These are phyloP conservation scores for Argopecten irradians DNA, from an alignment of 1,140 invertebrate genomes.

Conservation along the genomic window DNA sequence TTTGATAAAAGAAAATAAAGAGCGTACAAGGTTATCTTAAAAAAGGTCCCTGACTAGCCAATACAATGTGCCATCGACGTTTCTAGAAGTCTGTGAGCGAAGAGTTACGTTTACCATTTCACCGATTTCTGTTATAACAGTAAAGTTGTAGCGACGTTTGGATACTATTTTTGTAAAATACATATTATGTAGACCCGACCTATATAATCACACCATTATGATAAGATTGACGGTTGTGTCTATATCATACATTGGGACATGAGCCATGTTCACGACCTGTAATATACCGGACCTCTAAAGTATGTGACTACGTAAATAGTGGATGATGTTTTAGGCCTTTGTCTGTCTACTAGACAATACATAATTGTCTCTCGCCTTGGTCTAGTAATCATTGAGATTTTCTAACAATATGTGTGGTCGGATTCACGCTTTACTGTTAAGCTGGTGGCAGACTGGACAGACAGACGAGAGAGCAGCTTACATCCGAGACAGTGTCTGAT, in stretches of 20 bases:
- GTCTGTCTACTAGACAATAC: not conserved
- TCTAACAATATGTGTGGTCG: not conserved
- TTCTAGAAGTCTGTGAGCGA: no score
- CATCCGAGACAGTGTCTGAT: not conserved
- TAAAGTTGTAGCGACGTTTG: no score
- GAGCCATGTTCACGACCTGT: not conserved
- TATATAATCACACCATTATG: not conserved
- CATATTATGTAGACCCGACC: not conserved
- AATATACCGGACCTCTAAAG: not conserved
- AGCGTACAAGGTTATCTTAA: no score
- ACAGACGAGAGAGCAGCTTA: not conserved
- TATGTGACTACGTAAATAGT: not conserved
- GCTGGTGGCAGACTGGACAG: not conserved
- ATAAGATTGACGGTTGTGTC: not conserved
- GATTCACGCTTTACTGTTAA: not conserved
- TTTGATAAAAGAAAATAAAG: no score
- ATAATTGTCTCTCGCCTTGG: not conserved
- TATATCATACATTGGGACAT: not conserved
- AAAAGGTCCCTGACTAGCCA: no score
- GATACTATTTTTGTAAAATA: no score
- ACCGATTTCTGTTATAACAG: no score
- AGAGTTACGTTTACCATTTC: no score
- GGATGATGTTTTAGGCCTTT: not conserved
- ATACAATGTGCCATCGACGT: no score
- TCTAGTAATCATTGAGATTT: not conserved